phyloP scores from a whole-genome alignment of 2,113 vertebrate genomes.

The Leptocoma aspasia region DNA sequence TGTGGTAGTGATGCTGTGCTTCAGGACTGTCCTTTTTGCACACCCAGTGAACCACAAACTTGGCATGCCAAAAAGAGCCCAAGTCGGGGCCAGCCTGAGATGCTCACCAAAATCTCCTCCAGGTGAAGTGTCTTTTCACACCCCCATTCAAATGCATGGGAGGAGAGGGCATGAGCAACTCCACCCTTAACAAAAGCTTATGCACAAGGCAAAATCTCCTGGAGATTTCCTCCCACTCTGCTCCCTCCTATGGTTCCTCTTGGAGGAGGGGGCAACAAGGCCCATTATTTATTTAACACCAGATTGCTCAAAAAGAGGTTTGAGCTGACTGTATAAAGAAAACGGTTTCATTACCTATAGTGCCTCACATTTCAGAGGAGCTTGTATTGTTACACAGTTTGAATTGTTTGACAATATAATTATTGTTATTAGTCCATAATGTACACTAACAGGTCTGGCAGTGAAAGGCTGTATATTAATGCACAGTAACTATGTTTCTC shows the following conservation, averaged over 20 bases:
- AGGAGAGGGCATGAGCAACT: not conserved
- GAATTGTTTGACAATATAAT: conserved; percentile 67
- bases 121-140: not conserved
- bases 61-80: not conserved
- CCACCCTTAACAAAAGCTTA: not conserved
- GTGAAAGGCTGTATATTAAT: conserved; percentile 61
- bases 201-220: not conserved
- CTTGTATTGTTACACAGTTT: conserved; percentile 53
- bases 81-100: not conserved
- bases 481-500: conserved; percentile 45
- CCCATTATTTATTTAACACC: conserved; percentile 44
- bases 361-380: conserved; percentile 32
- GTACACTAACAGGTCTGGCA: conserved; percentile 56
- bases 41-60: not conserved
- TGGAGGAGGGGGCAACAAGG: not conserved
- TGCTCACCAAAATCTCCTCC: not conserved
- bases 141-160: not conserved
- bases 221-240: conserved; percentile 33
- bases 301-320: conserved; percentile 24
- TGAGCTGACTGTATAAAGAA: conserved; percentile 44
- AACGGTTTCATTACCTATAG: conserved; percentile 59
- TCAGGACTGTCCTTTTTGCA: not conserved
- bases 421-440: conserved; percentile 63
- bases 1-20: not conserved
- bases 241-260: not conserved